These are phyloP conservation scores for Eugnorisma glareosa DNA, from an alignment of 2,888 invertebrate species.

Conservation along the genomic window DNA sequence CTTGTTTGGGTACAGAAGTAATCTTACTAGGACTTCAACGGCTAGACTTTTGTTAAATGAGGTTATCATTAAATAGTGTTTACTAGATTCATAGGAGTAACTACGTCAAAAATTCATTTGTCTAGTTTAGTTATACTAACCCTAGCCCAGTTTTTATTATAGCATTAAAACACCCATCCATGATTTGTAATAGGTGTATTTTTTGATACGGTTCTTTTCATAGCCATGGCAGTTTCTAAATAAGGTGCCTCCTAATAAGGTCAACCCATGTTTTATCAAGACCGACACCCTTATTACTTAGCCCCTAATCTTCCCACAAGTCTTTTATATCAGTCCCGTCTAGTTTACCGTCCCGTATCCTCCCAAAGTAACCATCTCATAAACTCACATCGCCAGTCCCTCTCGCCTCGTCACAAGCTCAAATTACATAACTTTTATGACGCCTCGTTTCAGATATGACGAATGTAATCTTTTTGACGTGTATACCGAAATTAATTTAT, in stretches of 20 bases:
- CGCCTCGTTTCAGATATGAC: slow-evolving; percentile 37
- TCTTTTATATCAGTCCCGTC: background rate
- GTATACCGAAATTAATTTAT: slow-evolving; percentile 55
- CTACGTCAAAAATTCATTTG: background rate
- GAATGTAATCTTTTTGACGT: slow-evolving; percentile 55
- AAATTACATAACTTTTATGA: slow-evolving; percentile 70
- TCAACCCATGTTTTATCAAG: background rate
- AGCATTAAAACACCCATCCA: background rate
- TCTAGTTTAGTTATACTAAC: background rate
- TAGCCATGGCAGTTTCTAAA: background rate
- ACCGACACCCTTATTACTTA: background rate
- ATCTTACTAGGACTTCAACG: background rate
- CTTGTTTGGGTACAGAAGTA: background rate
- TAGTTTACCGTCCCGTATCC: slow-evolving; percentile 3
- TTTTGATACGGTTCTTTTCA: background rate
- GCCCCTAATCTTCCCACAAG: background rate
- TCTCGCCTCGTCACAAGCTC: slow-evolving; percentile 46
- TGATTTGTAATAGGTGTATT: background rate
- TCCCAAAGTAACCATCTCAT: slow-evolving; percentile 13
- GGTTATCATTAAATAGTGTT: background rate
- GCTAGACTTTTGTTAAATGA: background rate
- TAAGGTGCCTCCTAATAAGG: background rate
- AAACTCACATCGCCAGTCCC: slow-evolving; percentile 21
- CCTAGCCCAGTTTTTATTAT: background rate
- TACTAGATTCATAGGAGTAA: background rate